These are phyloP conservation scores for Gobio occitaniae DNA, from an alignment of 2,797 vertebrate species.

Conservation along the genomic window DNA sequence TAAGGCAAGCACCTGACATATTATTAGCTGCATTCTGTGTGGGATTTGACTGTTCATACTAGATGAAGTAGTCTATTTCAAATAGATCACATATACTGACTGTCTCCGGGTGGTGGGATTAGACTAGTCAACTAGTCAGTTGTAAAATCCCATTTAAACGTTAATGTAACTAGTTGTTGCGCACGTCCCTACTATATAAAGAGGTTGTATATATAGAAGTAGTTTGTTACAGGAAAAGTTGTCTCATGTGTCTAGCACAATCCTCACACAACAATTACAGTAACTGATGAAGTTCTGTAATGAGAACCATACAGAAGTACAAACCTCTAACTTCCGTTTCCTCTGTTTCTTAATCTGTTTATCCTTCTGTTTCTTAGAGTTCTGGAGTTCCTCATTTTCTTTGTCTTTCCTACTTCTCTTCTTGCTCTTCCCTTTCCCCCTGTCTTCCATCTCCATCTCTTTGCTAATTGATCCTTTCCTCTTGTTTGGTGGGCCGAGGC, in stretches of 20 bases:
- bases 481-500: constrained; percentile 65
- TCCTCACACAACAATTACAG: not conserved
- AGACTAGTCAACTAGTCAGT: not conserved
- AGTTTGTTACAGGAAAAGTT: not conserved
- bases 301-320: constrained; percentile 45
- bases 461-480: constrained; percentile 64
- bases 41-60: not conserved
- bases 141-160: not conserved
- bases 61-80: not conserved
- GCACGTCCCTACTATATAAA: not conserved
- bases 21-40: not conserved
- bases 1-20: not conserved
- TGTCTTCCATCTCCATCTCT: constrained; percentile 68
- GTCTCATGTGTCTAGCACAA: not conserved
- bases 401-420: constrained; percentile 81
- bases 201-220: not conserved
- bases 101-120: not conserved
- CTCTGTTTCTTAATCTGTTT: constrained; percentile 73
- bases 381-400: constrained; percentile 74
- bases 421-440: constrained; percentile 70
- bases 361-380: constrained; percentile 74
- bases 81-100: not conserved
- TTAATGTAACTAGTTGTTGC: not conserved
- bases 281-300: constrained; percentile 21
- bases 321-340: constrained; percentile 78